A percentile compares a stretch with the other conserved stretches of the same genome.
Evolutionary conservation across 2,113 vertebrate genomes (phyloP).

Genomic region (Spilogale gracilis): DNA sequence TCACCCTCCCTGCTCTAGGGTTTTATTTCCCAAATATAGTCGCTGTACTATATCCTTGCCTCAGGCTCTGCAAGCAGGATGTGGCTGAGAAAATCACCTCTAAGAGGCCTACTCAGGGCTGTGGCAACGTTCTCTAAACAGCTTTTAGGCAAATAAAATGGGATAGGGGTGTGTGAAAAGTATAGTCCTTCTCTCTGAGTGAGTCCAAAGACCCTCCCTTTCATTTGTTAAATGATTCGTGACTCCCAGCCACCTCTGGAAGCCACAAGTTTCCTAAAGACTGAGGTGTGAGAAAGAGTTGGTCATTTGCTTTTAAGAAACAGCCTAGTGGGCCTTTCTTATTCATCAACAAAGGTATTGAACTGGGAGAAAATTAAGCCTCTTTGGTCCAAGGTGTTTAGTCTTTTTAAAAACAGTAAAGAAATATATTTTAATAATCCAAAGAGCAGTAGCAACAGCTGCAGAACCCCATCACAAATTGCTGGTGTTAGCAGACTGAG

Average conservation of each 20-base stretch:
- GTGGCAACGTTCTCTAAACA: neutral
- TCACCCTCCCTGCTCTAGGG: neutral
- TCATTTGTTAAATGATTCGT: neutral
- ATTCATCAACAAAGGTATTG: neutral
- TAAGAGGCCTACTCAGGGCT: neutral
- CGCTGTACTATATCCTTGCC: neutral
- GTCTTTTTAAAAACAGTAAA: constrained; percentile 35
- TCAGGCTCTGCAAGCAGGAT: neutral
- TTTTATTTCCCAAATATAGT: neutral
- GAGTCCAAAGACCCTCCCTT: neutral
- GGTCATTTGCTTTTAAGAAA: neutral
- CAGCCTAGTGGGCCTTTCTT: neutral
- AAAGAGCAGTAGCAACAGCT: neutral
- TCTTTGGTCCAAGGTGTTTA: neutral
- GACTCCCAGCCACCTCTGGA: neutral
- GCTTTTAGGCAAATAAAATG: neutral
- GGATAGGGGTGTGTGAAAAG: neutral
- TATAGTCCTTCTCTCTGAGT: neutral
- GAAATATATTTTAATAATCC: neutral
- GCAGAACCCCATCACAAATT: neutral
- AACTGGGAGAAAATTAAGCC: neutral
- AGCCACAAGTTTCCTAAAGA: neutral
- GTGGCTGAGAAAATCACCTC: neutral
- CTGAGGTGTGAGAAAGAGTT: neutral
- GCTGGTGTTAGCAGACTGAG: no score